Evolutionary conservation across 2,797 vertebrate species (phyloP).

Genomic region (Acanthurus leucopareius): DNA sequence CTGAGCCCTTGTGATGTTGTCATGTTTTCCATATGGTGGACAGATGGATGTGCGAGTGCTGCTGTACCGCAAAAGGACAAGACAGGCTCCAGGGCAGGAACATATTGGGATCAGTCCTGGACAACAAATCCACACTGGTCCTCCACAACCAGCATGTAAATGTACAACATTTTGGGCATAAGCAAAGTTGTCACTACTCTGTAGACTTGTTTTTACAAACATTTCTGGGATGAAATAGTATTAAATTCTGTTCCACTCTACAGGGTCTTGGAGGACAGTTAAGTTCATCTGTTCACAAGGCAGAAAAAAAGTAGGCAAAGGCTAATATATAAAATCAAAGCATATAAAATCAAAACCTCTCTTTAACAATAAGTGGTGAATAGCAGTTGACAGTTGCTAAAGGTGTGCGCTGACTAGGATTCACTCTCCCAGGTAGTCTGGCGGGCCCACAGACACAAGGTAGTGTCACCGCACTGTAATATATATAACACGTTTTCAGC

Average conservation of each 20-base stretch:
- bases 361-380: not conserved
- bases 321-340: not conserved
- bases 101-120: not conserved
- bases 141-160: conserved; percentile 12
- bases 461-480: no score
- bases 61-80: not conserved
- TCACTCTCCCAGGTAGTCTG: not conserved
- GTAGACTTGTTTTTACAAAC: conserved; percentile 3
- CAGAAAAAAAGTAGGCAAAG: not conserved
- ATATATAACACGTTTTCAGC: no score
- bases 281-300: not conserved
- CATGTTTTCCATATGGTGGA: not conserved
- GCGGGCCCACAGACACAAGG: conserved; percentile 9
- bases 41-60: conserved; percentile 1
- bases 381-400: no score
- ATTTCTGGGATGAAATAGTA: not conserved
- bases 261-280: no score
- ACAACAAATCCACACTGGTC: not conserved
- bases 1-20: not conserved
- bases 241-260: not conserved
- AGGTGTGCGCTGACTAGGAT: not conserved
- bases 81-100: conserved; percentile 3
- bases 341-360: not conserved
- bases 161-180: not conserved
- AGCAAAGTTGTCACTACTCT: not conserved